Percentiles rank a stretch among this genome's conserved stretches.
These are phyloP conservation scores for Notolabrus celidotus DNA, from an alignment of 2,797 vertebrate species.

Conservation along the genomic window DNA sequence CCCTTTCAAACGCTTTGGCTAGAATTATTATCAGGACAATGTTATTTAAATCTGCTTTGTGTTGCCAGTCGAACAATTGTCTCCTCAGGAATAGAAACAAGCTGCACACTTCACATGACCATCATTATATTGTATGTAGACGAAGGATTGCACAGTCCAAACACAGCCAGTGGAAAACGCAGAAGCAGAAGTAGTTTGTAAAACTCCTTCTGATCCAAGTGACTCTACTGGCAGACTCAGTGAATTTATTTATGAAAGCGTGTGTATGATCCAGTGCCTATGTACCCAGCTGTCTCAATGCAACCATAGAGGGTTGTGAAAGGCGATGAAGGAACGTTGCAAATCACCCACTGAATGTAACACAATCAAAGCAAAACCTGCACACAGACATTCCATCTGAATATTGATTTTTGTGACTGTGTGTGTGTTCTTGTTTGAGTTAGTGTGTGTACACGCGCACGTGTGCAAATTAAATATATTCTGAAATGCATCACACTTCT, in stretches of 20 bases:
- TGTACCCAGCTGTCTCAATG: constrained; percentile 32
- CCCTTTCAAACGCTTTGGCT: constrained; percentile 52
- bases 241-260: constrained; percentile 27
- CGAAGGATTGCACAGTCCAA: not conserved
- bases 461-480: constrained; percentile 44
- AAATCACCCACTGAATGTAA: constrained; percentile 49
- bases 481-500: constrained; percentile 31
- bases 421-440: not conserved
- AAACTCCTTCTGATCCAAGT: constrained; percentile 32
- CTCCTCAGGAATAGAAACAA: constrained; percentile 1
- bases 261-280: constrained; percentile 14
- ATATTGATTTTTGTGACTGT: constrained; percentile 10
- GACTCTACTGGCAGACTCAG: constrained; percentile 29
- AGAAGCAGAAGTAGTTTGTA: constrained; percentile 33
- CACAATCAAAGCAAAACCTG: constrained; percentile 51
- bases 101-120: not conserved
- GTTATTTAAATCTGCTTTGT: constrained; percentile 20
- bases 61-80: not conserved
- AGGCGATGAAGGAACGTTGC: constrained; percentile 24
- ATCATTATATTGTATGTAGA: not conserved
- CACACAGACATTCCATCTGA: constrained; percentile 17
- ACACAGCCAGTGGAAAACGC: constrained; percentile 13
- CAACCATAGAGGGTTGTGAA: constrained; percentile 9
- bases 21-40: constrained; percentile 26
- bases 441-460: not conserved